Evolutionary conservation across 2,797 vertebrate genomes (phyloP).

Genomic region (Sebastes itinus): DNA sequence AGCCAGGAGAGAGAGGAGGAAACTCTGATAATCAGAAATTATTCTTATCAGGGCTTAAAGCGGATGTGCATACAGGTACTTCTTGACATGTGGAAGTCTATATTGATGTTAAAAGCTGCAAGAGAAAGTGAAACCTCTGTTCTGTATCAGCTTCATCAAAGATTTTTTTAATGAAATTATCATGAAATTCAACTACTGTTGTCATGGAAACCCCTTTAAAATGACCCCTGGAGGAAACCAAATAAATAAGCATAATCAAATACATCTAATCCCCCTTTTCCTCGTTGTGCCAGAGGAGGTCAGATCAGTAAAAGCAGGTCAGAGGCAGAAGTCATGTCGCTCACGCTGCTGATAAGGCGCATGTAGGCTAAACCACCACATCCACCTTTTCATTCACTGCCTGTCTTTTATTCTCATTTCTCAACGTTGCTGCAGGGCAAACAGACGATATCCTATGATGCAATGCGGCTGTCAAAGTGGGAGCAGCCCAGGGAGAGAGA

Average conservation of each 20-base stretch:
- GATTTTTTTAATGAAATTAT: not conserved
- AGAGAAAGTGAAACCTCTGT: not conserved
- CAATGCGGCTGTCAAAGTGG: slow-evolving; percentile 42
- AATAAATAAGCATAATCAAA: slow-evolving; percentile 3
- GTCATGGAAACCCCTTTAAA: not conserved
- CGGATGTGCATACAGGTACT: slow-evolving; percentile 14
- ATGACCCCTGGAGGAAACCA: not conserved
- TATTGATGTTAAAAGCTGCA: not conserved
- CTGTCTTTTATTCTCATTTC: slow-evolving; percentile 1
- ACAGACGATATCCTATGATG: slow-evolving; percentile 40
- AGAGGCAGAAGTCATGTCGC: not conserved
- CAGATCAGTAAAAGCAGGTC: too few relatives aligned
- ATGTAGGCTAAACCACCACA: not conserved
- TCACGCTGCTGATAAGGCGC: slow-evolving; percentile 22
- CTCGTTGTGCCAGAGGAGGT: not conserved
- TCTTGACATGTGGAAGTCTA: not conserved
- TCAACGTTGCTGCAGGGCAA: slow-evolving; percentile 22
- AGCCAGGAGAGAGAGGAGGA: slow-evolving; percentile 3
- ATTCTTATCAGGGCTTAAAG: not conserved
- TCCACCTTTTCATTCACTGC: slow-evolving; percentile 5
- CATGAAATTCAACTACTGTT: not conserved
- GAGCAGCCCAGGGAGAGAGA: not conserved
- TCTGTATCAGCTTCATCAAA: not conserved
- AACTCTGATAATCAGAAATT: not conserved
- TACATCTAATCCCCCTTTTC: not conserved